Evolutionary conservation across 2,888 invertebrate genomes (phyloP).

Genomic region (Calameuta filiformis): DNA sequence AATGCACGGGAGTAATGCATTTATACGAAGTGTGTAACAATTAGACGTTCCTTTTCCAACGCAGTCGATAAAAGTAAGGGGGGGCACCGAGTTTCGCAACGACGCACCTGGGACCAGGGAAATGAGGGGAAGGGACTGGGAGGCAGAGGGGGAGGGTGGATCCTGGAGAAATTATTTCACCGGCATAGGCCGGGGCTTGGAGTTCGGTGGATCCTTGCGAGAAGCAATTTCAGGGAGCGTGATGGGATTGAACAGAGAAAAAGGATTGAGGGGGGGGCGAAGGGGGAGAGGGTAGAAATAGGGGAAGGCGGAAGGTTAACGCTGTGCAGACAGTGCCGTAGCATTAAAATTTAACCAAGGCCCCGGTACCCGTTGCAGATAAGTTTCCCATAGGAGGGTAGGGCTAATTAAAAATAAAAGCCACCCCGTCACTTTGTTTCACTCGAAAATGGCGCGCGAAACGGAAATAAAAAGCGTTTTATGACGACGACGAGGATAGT

Average conservation of each 20-base stretch:
- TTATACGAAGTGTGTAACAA: constrained; percentile 63
- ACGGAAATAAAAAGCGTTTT: constrained; percentile 3
- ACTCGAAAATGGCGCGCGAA: not conserved
- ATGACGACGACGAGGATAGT: not conserved
- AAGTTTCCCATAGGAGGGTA: not conserved
- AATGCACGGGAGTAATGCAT: constrained; percentile 61
- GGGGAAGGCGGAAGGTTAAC: not conserved
- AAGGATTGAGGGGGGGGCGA: not conserved
- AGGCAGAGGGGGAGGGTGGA: constrained; percentile 4
- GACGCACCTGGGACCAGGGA: constrained; percentile 10
- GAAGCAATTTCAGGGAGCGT: not conserved
- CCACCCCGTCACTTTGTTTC: not conserved
- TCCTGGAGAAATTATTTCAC: not conserved
- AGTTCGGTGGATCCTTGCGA: not conserved
- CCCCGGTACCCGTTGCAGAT: not conserved
- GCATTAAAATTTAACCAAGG: not conserved
- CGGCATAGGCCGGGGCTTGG: not conserved
- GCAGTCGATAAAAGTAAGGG: constrained; percentile 6
- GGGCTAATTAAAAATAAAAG: constrained; percentile 7
- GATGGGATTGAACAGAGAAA: not conserved
- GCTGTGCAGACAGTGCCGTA: not conserved
- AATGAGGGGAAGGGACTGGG: not conserved
- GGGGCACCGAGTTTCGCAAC: constrained; percentile 10
- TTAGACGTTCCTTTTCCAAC: constrained; percentile 35
- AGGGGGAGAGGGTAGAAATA: no score